A percentile compares a stretch with the other conserved stretches of the same genome.
Conservation (phyloP, 2,113 vertebrate genomes). For the Oryzias celebensis region DNA sequence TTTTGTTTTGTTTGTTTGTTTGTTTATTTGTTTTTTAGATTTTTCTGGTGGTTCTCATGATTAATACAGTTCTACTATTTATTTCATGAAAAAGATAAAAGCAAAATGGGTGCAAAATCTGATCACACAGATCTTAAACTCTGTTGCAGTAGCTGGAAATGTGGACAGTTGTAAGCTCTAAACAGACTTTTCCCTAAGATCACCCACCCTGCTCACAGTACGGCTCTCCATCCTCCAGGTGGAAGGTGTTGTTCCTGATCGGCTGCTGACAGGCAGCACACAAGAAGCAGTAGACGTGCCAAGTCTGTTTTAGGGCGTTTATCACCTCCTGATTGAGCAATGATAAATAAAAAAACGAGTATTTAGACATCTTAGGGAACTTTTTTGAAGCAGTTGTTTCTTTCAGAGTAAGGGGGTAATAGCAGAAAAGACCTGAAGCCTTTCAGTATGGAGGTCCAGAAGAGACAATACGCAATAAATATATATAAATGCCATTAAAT, state of each 20-base stretch:
- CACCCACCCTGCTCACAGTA: conserved; percentile 92
- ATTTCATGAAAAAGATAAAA: not conserved
- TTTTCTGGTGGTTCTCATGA: not conserved
- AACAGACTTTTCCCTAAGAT: no score
- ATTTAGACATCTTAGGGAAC: no score
- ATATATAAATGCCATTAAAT: no score
- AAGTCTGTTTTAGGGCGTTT: conserved; percentile 96
- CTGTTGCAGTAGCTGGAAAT: not conserved
- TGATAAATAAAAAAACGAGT: conserved; percentile 1
- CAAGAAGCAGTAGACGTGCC: conserved; percentile 95
- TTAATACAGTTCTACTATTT: not conserved
- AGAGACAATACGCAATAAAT: no score
- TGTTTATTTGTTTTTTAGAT: not conserved
- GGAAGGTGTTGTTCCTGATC: conserved; percentile 95
- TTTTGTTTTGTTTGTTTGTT: not conserved
- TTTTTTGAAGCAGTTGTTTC: no score
- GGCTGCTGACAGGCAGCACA: conserved; percentile 93
- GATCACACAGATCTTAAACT: not conserved
- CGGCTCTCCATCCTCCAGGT: conserved; percentile 95
- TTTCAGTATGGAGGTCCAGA: no score
- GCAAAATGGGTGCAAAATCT: no score
- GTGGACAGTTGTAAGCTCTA: no score
- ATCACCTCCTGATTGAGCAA: conserved; percentile 89
- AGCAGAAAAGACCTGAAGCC: no score
- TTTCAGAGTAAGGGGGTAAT: no score